Base-by-base conservation (phyloP, 1,140 invertebrate species). In the Metaphire vulgaris region DNA sequence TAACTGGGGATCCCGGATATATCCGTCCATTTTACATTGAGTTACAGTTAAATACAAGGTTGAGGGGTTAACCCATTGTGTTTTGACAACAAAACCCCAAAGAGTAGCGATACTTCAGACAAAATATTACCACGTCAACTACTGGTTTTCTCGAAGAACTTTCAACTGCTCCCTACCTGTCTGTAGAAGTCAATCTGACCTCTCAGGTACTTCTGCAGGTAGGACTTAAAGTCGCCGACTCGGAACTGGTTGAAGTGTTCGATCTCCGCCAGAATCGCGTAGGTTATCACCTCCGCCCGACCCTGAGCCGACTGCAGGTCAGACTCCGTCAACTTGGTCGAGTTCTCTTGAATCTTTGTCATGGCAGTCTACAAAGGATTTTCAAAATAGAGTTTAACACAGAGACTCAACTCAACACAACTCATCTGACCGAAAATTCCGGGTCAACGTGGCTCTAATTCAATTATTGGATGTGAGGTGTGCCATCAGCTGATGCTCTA, bases 171-270 rank as follows among this genome's bases (percentile, higher is more conserved):
- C 21, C 69, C 77, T 76, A 89, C 88, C 80, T 92, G 92, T 85
- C 93, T 91, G 87, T 98, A 97, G 87, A 98, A 98, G 64, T 89
- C 89, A 64, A 97, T 93, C 87, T 98, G 96, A 82, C 94, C 92
- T 75, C 87, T 88, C 66, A 98, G 88, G 83, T 94, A 97, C 74
- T 89, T 90, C 83, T 92, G 92, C 88, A 97, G 92, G 72, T 93
- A 91, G 69, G 90, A 88, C 84, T 92, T 94, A 79, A 96, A 90
- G 85, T 98, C 94, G 21, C 89, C 87, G 33, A 93, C 91, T 79
- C 94, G 89, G 82, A 97, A 93, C n/a, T 88, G 84, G 81, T 96
- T 94, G 83, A 98, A 97, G 85, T 98, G 93, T 80, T 92, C 91
- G 76, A 98, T 92, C 88, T 99, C 96, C 32, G 96, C 95, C 82